Evolutionary conservation across 2,888 invertebrate genomes (phyloP).

Genomic region (Cryptophagus acutangulus): DNA sequence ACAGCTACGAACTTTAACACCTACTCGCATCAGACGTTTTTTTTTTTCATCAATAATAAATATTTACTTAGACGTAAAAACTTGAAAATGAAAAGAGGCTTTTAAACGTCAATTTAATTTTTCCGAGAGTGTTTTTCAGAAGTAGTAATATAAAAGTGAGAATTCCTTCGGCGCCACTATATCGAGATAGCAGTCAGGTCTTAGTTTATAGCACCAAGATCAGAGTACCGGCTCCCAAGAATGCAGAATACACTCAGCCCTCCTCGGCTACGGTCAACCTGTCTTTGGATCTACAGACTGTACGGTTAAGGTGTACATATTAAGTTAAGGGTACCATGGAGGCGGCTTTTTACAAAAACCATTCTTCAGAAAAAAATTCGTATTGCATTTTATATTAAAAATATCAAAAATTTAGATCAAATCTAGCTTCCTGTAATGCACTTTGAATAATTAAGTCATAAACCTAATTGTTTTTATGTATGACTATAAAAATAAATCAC

Average conservation of each 20-base stretch:
- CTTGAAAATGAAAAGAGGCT: neutral
- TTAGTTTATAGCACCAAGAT: constrained; percentile 8
- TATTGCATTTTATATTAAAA: too few relatives aligned
- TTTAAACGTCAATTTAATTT: constrained; percentile 1
- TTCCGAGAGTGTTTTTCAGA: constrained; percentile 2
- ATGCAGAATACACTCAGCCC: constrained; percentile 9
- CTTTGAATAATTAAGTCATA: too few relatives aligned
- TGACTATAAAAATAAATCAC: too few relatives aligned
- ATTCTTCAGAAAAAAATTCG: too few relatives aligned
- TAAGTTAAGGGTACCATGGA: too few relatives aligned
- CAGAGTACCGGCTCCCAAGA: constrained; percentile 6
- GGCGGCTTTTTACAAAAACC: too few relatives aligned
- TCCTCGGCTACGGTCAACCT: constrained; percentile 5
- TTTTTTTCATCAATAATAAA: neutral
- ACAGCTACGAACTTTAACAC: too few relatives aligned
- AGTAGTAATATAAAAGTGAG: constrained; percentile 34
- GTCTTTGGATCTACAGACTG: constrained; percentile 6
- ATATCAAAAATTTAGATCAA: too few relatives aligned
- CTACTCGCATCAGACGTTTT: too few relatives aligned
- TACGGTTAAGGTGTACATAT: neutral
- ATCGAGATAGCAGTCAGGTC: constrained; percentile 7
- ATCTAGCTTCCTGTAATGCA: too few relatives aligned
- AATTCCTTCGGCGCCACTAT: constrained; percentile 37
- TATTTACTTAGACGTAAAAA: neutral
- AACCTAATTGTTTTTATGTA: too few relatives aligned